phyloP scores from a whole-genome alignment of 2,888 invertebrate genomes.

The Hirtodrosophila alboralis region DNA sequence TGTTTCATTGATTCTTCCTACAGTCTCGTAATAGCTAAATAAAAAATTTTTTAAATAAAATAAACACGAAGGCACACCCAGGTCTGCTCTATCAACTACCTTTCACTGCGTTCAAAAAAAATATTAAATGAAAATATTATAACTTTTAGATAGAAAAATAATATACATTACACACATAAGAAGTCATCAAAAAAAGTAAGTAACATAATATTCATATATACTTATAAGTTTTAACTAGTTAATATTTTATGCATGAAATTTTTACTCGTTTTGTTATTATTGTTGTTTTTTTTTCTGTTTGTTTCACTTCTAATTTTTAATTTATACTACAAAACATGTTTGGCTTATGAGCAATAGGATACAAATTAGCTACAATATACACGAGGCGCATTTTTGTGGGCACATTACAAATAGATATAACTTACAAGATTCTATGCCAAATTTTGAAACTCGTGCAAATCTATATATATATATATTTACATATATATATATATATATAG shows the following conservation, averaged over 20 bases:
- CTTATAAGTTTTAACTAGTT: constrained; percentile 47
- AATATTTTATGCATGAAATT: constrained; percentile 47
- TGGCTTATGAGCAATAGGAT: constrained; percentile 61
- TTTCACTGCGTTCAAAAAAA: too few species aligned
- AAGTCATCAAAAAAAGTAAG: constrained; percentile 31
- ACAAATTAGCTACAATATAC: constrained; percentile 70
- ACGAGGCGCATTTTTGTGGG: constrained; percentile 27
- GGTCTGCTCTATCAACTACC: constrained; percentile 18
- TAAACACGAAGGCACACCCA: constrained; percentile 57
- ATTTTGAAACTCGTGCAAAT: constrained; percentile 29
- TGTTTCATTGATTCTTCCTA: constrained; percentile 39
- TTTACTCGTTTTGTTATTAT: constrained; percentile 7
- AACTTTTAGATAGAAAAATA: constrained; percentile 25
- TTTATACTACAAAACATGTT: constrained; percentile 63
- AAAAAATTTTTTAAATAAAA: constrained; percentile 22
- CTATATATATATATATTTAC: constrained; percentile 20
- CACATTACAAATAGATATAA: constrained; percentile 49
- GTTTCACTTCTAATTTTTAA: constrained; percentile 19
- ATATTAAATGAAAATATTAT: background rate
- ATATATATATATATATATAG: constrained; percentile 21
- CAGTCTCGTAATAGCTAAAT: constrained; percentile 42
- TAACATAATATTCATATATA: constrained; percentile 58
- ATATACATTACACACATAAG: constrained; percentile 31
- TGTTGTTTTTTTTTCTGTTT: constrained; percentile 8
- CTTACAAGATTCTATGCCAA: constrained; percentile 42